These are phyloP conservation scores for Hyperoplus lanceolatus DNA, from an alignment of 2,797 vertebrate genomes.

Conservation along the genomic window DNA sequence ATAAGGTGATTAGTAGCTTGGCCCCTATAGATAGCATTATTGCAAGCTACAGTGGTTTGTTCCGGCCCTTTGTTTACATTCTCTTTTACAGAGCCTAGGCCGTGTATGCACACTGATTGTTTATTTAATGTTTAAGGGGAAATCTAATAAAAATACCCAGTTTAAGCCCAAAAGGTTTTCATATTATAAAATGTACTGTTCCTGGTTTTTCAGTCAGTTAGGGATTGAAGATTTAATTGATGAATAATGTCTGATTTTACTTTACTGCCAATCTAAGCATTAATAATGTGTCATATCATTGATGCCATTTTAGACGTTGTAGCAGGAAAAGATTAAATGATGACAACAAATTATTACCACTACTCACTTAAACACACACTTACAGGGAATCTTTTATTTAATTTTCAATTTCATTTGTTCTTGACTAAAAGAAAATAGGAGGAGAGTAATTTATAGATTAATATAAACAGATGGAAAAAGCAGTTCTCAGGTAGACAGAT, in stretches of 20 bases:
- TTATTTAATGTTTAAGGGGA: too few relatives aligned
- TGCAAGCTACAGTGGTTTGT: too few relatives aligned
- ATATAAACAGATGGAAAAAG: slow-evolving; percentile 9
- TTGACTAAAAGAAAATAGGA: neutral
- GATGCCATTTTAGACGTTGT: neutral
- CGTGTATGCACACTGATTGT: too few relatives aligned
- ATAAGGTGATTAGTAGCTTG: too few relatives aligned
- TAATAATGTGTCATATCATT: neutral
- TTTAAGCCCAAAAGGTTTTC: neutral
- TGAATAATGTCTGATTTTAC: neutral
- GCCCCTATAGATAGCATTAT: too few relatives aligned
- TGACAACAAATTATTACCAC: neutral
- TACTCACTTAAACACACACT: neutral
- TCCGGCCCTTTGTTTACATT: too few relatives aligned
- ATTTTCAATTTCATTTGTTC: slow-evolving; percentile 17
- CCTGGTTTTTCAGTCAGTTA: neutral
- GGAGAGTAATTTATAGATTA: neutral
- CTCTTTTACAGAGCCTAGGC: too few relatives aligned
- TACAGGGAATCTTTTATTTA: slow-evolving; percentile 45
- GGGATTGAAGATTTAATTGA: neutral
- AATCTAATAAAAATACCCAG: too few relatives aligned
- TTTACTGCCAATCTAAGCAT: neutral
- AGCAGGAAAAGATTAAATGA: neutral
- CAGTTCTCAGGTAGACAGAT: neutral
- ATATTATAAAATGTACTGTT: neutral